Evolutionary conservation across 2,113 vertebrate species (phyloP), one percentile per base, ranked within the genome.

Genomic region (Hirundichthys speculiger): DNA sequence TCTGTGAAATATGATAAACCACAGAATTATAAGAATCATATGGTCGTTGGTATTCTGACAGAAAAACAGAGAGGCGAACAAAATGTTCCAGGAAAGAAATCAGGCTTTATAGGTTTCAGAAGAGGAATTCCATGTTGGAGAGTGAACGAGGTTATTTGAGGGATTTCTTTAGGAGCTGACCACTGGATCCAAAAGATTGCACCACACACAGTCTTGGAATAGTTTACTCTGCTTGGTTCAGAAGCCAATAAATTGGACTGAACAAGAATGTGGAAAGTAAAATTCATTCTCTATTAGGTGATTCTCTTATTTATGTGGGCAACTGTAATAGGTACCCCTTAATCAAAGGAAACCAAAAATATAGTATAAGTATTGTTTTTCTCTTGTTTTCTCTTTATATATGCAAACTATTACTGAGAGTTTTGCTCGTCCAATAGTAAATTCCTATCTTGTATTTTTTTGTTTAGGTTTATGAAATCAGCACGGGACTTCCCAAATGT

Each of bases 71-170:
- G 52, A 48, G 42, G 9, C 2, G 79, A 50, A 79, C 77, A 83
- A 50, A 82, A 73, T 80, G 75, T 86, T 80, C 79, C 68, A 42
- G 58, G 3, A 50, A 24, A 65, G 62, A 80, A 86, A 85, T 69
- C 45, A 64, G 13, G 3, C 47, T 75, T 82, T 64, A 76, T 66
- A 69, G 42, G 57, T 65, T 86, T 60, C 50, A 78, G 64, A 54
- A 27, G 59, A 67, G 66, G 76, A 86, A 79, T 85, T 85, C 24
- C 51, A 19, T 60, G 34, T 73, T 83, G 73, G 66, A 85, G 15
- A 61, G 65, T 20, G 34, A 42, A 53, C 51, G 48, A 52, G 70
- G 53, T 72, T 78, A 52, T 62, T 53, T 45, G 2, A 64, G n/a
- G 41, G 24, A 50, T 68, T 19, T 25, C 62, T 82, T 48, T 39